Conservation (phyloP, 1,140 invertebrate genomes). For the Leptinotarsa undecemlineata region DNA sequence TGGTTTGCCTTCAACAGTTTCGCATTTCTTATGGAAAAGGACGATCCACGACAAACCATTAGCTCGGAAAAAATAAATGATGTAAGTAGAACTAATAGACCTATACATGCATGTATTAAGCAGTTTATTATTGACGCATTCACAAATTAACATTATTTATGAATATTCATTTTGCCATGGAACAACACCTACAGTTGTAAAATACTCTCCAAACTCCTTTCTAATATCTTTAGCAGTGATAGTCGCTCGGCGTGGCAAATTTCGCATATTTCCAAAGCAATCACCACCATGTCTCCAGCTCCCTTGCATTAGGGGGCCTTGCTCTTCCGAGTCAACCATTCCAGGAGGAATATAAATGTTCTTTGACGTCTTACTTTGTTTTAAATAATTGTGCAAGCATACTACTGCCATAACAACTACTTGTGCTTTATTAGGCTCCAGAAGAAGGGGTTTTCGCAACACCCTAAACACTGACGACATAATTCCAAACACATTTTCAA, state of each 20-base stretch:
- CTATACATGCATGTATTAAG: too few species aligned
- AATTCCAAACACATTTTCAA: constrained; percentile 2
- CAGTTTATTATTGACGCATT: too few species aligned
- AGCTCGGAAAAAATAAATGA: too few species aligned
- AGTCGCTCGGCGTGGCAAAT: not conserved
- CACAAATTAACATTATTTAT: too few species aligned
- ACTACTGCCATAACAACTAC: not conserved
- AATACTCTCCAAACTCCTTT: not conserved
- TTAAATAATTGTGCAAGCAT: not conserved
- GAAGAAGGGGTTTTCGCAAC: not conserved
- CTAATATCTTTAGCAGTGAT: not conserved
- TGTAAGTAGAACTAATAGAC: too few species aligned
- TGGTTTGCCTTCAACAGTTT: constrained; percentile 15
- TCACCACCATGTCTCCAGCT: not conserved
- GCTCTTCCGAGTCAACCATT: not conserved
- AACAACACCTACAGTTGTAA: not conserved
- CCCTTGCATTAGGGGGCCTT: not conserved
- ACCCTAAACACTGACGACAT: not conserved
- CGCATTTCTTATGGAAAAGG: not conserved
- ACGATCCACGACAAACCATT: not conserved
- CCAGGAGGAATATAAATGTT: not conserved
- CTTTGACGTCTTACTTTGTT: not conserved
- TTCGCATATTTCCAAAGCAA: not conserved
- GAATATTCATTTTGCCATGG: too few species aligned
- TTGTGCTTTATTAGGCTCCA: not conserved